These are phyloP conservation scores for Pangasianodon gigas DNA, from an alignment of 2,113 vertebrate species.

Conservation along the genomic window DNA sequence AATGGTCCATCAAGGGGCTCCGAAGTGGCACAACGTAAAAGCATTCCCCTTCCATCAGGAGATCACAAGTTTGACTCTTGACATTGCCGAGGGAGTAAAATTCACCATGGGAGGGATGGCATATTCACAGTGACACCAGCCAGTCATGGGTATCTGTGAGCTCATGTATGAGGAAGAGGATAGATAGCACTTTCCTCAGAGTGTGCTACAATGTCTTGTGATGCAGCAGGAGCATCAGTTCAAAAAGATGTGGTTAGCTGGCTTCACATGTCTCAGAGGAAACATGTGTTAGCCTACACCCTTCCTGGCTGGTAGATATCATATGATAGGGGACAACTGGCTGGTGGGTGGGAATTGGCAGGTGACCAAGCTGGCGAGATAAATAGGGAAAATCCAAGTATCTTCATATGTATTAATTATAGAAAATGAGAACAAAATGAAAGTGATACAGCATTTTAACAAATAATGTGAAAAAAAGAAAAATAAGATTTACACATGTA, in stretches of 20 bases:
- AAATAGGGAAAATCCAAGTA: neutral
- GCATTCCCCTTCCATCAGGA: neutral
- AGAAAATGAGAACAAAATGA: neutral
- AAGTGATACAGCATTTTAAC: neutral
- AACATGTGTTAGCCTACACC: neutral
- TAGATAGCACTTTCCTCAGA: neutral
- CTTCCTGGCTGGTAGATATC: neutral
- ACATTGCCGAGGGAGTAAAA: neutral
- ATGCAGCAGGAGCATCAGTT: neutral
- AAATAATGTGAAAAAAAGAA: neutral
- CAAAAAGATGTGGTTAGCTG: neutral
- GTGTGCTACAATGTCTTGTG: neutral
- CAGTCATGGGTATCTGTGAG: neutral
- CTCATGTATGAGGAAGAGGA: neutral
- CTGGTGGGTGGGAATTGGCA: neutral
- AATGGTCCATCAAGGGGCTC: neutral
- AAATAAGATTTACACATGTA: neutral
- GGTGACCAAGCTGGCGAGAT: neutral
- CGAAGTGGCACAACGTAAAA: neutral
- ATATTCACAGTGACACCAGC: neutral
- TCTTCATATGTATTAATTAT: neutral
- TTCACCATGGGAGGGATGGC: neutral
- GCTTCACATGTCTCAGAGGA: neutral
- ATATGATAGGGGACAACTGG: neutral
- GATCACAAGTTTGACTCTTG: neutral